Evolutionary conservation across 2,888 invertebrate species (phyloP).

Genomic region (Automeris io): DNA sequence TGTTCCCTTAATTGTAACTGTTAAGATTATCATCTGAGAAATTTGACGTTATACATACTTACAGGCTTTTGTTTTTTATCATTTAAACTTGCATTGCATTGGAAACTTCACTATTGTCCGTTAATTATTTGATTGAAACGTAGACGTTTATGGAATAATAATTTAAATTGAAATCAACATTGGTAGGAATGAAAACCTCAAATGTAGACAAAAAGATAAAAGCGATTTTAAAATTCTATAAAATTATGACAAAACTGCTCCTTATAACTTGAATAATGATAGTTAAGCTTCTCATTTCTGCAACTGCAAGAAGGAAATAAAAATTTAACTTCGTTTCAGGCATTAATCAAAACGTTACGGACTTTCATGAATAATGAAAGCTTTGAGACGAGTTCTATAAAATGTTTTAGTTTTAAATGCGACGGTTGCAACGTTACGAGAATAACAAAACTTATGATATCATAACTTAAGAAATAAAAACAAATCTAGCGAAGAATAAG

Average conservation of each 20-base stretch:
- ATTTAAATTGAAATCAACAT: not conserved
- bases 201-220: not conserved
- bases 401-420: constrained; percentile 20
- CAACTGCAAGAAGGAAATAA: constrained; percentile 27
- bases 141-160: not conserved
- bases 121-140: not conserved
- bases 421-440: constrained; percentile 23
- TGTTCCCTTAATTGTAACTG: constrained; percentile 49
- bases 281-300: constrained; percentile 18
- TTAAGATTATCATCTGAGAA: constrained; percentile 40
- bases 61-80: constrained; percentile 32
- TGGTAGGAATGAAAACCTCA: not conserved
- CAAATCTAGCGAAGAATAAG: too few species aligned
- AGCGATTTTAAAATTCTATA: not conserved
- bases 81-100: too few species aligned
- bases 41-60: constrained; percentile 24
- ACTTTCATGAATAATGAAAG: constrained; percentile 45
- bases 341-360: constrained; percentile 42
- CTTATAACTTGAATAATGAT: constrained; percentile 24
- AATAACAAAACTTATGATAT: constrained; percentile 14
- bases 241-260: constrained; percentile 16
- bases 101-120: too few species aligned
- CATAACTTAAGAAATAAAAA: too few species aligned
- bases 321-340: constrained; percentile 37
- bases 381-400: constrained; percentile 23